phyloP scores from a whole-genome alignment of 2,113 vertebrate genomes.

The Nematolebias whitei region DNA sequence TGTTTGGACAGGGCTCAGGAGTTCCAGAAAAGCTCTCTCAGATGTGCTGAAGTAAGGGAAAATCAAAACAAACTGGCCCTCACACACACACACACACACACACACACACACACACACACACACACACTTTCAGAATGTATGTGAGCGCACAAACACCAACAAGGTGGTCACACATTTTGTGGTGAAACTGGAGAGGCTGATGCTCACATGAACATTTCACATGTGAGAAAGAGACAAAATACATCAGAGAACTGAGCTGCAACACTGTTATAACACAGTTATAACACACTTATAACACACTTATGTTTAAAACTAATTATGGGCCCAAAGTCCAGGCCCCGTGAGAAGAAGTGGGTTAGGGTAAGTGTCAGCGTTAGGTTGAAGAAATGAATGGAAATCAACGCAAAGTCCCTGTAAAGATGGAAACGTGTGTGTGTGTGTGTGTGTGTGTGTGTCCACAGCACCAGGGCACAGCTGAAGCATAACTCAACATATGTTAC shows the following conservation, averaged over 20 bases:
- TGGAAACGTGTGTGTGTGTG: constrained; percentile 41
- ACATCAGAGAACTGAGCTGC: constrained; percentile 55
- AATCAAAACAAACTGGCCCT: constrained; percentile 83
- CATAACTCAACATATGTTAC: constrained; percentile 82
- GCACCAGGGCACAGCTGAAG: constrained; percentile 68
- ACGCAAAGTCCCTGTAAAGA: too few relatives aligned
- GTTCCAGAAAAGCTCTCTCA: constrained; percentile 87
- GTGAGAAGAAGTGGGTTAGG: too few relatives aligned
- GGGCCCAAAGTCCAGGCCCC: too few relatives aligned
- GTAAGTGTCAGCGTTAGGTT: too few relatives aligned
- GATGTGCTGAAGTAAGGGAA: constrained; percentile 88
- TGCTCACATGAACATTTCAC: constrained; percentile 44
- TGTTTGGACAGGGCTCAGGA: constrained; percentile 90
- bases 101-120: constrained; percentile 53
- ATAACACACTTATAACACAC: too few relatives aligned
- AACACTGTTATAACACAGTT: constrained; percentile 27
- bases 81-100: too few relatives aligned
- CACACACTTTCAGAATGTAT: constrained; percentile 52
- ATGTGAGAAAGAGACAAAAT: constrained; percentile 43
- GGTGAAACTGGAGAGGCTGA: constrained; percentile 24
- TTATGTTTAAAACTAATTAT: too few relatives aligned
- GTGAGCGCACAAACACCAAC: constrained; percentile 53
- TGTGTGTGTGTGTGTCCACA: constrained; percentile 58
- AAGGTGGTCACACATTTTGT: constrained; percentile 46
- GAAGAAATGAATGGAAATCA: too few relatives aligned